These are phyloP conservation scores for Seira musarum DNA, from an alignment of 2,888 invertebrate species.

Conservation along the genomic window DNA sequence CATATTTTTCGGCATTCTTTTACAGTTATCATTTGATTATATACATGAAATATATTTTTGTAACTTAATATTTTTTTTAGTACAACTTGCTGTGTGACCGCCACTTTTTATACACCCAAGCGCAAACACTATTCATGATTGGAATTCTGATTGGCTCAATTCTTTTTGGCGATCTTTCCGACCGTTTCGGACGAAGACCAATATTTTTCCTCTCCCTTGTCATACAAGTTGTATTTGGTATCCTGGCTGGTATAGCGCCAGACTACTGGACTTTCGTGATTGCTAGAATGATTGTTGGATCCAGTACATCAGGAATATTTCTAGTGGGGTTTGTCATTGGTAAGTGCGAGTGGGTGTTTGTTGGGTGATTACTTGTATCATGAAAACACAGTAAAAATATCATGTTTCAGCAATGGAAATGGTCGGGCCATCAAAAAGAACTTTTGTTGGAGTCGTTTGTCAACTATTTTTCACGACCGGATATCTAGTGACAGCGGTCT, in stretches of 20 bases:
- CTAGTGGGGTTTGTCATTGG: slow-evolving; percentile 85
- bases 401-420: slow-evolving; percentile 69
- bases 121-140: slow-evolving; percentile 81
- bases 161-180: slow-evolving; percentile 81
- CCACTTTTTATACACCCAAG: slow-evolving; percentile 78
- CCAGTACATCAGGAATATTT: slow-evolving; percentile 84
- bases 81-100: slow-evolving; percentile 80
- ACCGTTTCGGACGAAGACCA: slow-evolving; percentile 80
- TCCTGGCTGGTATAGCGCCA: slow-evolving; percentile 79
- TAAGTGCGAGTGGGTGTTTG: no score
- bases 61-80: slow-evolving; percentile 72
- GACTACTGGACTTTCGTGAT: slow-evolving; percentile 80
- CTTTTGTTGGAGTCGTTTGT: slow-evolving; percentile 81
- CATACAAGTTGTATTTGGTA: slow-evolving; percentile 80
- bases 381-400: no score
- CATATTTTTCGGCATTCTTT: background rate
- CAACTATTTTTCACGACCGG: slow-evolving; percentile 84
- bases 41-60: slow-evolving; percentile 2
- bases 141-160: slow-evolving; percentile 83
- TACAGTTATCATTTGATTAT: background rate
- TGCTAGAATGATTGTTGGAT: slow-evolving; percentile 80
- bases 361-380: no score
- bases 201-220: slow-evolving; percentile 83
- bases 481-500: slow-evolving; percentile 79
- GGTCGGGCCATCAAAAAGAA: slow-evolving; percentile 80